Base-by-base conservation (phyloP, 1,140 invertebrate genomes). In the Euglossa dilemma region DNA sequence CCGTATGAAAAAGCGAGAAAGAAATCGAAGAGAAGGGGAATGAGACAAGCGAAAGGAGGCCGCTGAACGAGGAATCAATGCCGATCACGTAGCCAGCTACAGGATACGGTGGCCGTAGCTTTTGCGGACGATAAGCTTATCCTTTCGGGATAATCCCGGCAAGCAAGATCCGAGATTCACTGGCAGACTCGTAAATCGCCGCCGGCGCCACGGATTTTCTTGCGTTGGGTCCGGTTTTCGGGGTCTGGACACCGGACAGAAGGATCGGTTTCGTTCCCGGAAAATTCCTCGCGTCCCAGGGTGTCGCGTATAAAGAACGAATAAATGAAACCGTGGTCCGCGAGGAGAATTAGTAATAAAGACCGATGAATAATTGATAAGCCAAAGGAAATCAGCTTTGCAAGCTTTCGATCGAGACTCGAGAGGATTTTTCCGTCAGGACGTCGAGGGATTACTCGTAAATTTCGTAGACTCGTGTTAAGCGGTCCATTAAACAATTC, bases 21-120 rank as follows among this genome's bases (percentile, higher is more conserved):
- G 28, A 8, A 56, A 25, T 6, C 7, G 16, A 28, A 28, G 25
- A 23, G 14, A 14, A 45, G 28, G 69, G 54, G 28, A 23, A 74
- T 47, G n/a, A n/a, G n/a, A n/a, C n/a, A n/a, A n/a, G n/a, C n/a
- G n/a, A n/a, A n/a, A 52, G 54, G 9, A 25, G 14, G 52, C 63
- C 50, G n/a, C 14, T 9, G 45, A n/a, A 57, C 36, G 3, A 57
- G 16, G 54, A 25, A 75, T 79, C 84, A 43, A 89, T 87, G 86
- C 84, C 16, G 63, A 75, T 87, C 88, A 89, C 88, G 83, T 89
- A 83, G 56, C 67, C n/a, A 50, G 64, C n/a, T 64, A 79, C 57
- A 61, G 72, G 63, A 74, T 84, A 87, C 75, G 74, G 70, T 73
- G 57, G 56, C 52, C 59, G 25, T 69, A 77, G 83, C 79, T 76